These are phyloP conservation scores for Coturnix japonica DNA, from an alignment of 2,113 vertebrate species.

Conservation along the genomic window DNA sequence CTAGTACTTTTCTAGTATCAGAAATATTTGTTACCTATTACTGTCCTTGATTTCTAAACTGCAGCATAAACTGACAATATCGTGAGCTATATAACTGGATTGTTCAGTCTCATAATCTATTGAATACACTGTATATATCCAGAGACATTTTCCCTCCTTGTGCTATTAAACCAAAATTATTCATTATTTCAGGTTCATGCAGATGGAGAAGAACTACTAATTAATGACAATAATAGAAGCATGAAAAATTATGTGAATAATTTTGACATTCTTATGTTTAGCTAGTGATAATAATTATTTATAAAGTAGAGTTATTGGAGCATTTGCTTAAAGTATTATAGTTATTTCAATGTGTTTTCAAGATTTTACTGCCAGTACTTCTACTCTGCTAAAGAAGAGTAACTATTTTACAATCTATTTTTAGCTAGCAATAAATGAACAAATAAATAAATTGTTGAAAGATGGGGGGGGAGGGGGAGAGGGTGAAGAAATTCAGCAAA, in stretches of 20 bases:
- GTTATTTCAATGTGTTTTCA: not conserved
- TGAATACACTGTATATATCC: not conserved
- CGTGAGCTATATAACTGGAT: not conserved
- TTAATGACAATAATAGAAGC: not conserved
- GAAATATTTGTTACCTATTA: not conserved
- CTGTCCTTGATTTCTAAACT: not conserved
- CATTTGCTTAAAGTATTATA: not conserved
- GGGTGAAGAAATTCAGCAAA: not conserved
- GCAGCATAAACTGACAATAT: not conserved
- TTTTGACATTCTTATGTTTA: not conserved
- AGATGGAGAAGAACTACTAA: not conserved
- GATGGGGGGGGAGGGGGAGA: not conserved
- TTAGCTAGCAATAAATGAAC: not conserved
- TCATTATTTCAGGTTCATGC: not conserved
- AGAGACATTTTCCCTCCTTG: not conserved
- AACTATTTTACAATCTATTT: not conserved
- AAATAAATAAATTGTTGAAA: not conserved
- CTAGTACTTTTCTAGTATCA: not conserved
- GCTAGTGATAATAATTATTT: not conserved
- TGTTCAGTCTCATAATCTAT: not conserved
- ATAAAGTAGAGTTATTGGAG: not conserved
- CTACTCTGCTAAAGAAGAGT: not conserved
- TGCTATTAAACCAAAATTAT: not conserved
- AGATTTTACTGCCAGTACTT: not conserved
- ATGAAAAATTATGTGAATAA: not conserved